Percentiles rank a stretch among this genome's conserved stretches.
Conservation (phyloP, 2,797 vertebrate genomes). For the Spea hammondii region DNA sequence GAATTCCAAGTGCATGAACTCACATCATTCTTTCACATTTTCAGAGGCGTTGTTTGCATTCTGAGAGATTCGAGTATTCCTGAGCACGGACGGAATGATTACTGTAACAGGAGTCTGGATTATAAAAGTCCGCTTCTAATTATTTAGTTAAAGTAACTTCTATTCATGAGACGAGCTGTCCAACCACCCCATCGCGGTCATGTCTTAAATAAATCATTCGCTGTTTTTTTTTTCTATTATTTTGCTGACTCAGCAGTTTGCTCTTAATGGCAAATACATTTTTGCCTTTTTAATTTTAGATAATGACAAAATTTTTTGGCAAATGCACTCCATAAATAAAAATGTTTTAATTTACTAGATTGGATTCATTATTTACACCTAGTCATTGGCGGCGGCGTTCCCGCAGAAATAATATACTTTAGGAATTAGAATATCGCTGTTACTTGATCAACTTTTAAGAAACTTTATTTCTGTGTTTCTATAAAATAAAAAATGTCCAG, state of each 20-base stretch:
- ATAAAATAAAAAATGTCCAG: no score
- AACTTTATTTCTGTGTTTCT: not conserved
- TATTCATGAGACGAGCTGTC: conserved; percentile 12
- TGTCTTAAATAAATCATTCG: not conserved
- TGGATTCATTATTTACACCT: not conserved
- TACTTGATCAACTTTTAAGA: not conserved
- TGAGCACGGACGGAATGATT: conserved; percentile 37
- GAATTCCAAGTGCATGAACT: conserved; percentile 39
- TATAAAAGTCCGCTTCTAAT: conserved; percentile 39
- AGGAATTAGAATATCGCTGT: not conserved
- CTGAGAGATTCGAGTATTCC: conserved; percentile 41
- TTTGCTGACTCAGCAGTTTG: conserved; percentile 10
- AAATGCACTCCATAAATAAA: conserved; percentile 23
- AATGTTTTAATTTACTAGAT: conserved; percentile 31
- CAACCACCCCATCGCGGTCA: not conserved
- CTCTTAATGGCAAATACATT: conserved; percentile 15
- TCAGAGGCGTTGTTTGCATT: conserved; percentile 30
- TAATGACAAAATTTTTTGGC: conserved; percentile 37
- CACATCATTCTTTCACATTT: conserved; percentile 43
- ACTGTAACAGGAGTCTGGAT: conserved; percentile 38
- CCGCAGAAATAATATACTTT: conserved; percentile 1
- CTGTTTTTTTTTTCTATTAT: not conserved
- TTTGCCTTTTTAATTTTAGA: conserved; percentile 27
- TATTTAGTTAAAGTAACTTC: conserved; percentile 18
- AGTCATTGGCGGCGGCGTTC: no score